These are phyloP conservation scores for Panthera tigris DNA, from an alignment of 2,113 vertebrate species.

Conservation along the genomic window DNA sequence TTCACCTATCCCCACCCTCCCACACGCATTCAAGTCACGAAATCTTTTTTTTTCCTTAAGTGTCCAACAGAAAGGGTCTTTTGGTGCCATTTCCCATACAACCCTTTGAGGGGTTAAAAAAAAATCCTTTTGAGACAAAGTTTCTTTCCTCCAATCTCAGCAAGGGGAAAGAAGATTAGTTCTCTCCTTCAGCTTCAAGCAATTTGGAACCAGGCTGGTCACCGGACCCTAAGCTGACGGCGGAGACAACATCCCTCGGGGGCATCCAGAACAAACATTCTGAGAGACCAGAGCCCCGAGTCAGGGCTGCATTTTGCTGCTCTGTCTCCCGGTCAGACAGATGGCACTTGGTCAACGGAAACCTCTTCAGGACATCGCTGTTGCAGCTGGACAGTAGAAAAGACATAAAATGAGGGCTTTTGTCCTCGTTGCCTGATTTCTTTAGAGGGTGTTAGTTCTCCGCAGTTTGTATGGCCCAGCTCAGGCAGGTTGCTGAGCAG, in stretches of 20 bases:
- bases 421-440: not conserved
- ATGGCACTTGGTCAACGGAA: not conserved
- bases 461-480: rapidly evolving
- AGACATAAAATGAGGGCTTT: not conserved
- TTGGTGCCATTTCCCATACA: not conserved
- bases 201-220: not conserved
- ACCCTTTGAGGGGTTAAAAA: not conserved
- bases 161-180: not conserved
- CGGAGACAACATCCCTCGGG: rapidly evolving
- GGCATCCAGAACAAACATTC: rapidly evolving
- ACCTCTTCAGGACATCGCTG: not conserved
- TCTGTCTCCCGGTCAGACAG: not conserved
- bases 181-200: not conserved
- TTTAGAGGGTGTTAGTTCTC: not conserved
- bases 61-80: not conserved
- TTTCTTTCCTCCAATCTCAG: not conserved
- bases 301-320: rapidly evolving
- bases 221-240: not conserved
- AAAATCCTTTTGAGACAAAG: not conserved
- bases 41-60: not conserved
- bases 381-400: not conserved
- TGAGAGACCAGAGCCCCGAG: rapidly evolving
- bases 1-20: too few relatives aligned
- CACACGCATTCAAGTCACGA: not conserved
- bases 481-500: not conserved